Evolutionary conservation across 2,888 invertebrate species (phyloP).

Genomic region (Sphaerophoria taeniata): DNA sequence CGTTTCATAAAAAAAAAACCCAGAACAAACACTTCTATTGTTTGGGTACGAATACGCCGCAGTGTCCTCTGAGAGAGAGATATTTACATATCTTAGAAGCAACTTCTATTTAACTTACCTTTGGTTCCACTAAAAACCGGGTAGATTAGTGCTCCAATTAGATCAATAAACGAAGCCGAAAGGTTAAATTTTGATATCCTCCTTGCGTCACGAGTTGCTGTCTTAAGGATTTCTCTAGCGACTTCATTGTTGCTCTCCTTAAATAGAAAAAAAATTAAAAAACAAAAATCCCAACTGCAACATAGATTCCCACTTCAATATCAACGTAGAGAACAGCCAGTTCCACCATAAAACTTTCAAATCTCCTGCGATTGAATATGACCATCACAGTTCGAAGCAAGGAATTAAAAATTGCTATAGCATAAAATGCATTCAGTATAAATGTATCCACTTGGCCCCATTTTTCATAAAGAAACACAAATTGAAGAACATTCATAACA

Average conservation of each 20-base stretch:
- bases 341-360: slow-evolving; percentile 78
- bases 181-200: slow-evolving; percentile 79
- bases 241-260: slow-evolving; percentile 75
- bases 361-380: slow-evolving; percentile 76
- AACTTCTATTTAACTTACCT: slow-evolving; percentile 19
- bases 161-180: slow-evolving; percentile 77
- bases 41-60: slow-evolving; percentile 6
- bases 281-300: neutral
- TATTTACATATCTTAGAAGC: neutral
- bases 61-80: neutral
- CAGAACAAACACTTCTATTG: too few relatives aligned
- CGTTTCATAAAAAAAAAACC: too few relatives aligned
- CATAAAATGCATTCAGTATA: slow-evolving; percentile 79
- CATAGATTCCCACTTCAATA: slow-evolving; percentile 75
- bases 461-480: slow-evolving; percentile 77
- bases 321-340: slow-evolving; percentile 76
- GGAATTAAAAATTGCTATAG: slow-evolving; percentile 78
- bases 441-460: slow-evolving; percentile 78
- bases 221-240: slow-evolving; percentile 73
- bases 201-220: slow-evolving; percentile 76
- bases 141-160: slow-evolving; percentile 77
- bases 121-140: slow-evolving; percentile 76
- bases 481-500: slow-evolving; percentile 78
- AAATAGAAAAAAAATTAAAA: neutral
- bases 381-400: slow-evolving; percentile 79